Evolutionary conservation across 2,888 invertebrate species (phyloP).

Genomic region (Caenorhabditis wallacei): DNA sequence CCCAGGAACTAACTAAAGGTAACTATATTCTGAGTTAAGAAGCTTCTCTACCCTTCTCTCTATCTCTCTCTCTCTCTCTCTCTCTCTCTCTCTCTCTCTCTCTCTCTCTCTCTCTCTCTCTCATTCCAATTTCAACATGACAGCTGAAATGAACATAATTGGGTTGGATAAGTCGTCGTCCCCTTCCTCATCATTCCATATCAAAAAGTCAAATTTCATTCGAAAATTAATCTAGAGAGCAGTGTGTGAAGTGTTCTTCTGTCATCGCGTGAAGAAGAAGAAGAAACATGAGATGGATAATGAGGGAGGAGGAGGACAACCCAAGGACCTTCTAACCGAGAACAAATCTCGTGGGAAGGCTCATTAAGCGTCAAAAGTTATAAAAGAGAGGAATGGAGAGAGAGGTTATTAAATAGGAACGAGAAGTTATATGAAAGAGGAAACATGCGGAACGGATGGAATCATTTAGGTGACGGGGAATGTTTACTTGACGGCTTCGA

Average conservation of each 20-base stretch:
- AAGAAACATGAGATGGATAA: slow-evolving; percentile 62
- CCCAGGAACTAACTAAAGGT: too few species aligned
- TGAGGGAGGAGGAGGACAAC: slow-evolving; percentile 26
- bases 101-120: neutral
- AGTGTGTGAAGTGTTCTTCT: neutral
- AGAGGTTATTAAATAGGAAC: slow-evolving; percentile 58
- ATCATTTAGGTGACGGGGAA: neutral
- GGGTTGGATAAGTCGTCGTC: neutral
- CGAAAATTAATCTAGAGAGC: slow-evolving; percentile 14
- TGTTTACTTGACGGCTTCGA: slow-evolving; percentile 49
- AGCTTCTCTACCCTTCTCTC: too few species aligned
- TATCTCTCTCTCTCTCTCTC: neutral
- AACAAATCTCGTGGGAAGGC: slow-evolving; percentile 61
- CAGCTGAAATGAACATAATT: slow-evolving; percentile 3
- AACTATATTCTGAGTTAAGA: too few species aligned
- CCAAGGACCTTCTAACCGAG: neutral
- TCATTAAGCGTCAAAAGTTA: slow-evolving; percentile 61
- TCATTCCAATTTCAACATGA: neutral
- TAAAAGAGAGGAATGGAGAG: neutral
- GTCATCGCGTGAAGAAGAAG: slow-evolving; percentile 41
- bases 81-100: too few species aligned
- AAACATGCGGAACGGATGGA: slow-evolving; percentile 48
- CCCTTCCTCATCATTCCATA: neutral
- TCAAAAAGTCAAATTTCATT: slow-evolving; percentile 49
- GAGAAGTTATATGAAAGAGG: slow-evolving; percentile 3